Conservation (phyloP, 2,797 vertebrate species). For the Rhinoraja longicauda region DNA sequence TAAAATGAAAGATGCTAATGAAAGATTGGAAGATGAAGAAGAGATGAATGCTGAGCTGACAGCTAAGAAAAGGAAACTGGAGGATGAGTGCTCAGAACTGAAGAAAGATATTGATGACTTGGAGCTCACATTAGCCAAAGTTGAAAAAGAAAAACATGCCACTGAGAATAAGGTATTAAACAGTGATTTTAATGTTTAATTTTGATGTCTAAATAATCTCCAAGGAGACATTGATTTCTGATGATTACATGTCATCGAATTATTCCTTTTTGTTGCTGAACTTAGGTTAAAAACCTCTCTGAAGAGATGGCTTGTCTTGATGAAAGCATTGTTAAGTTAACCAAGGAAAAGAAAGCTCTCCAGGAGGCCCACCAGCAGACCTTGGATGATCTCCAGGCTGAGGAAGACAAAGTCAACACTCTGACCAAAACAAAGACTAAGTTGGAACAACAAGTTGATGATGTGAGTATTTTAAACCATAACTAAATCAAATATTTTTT, state of each 20-base stretch:
- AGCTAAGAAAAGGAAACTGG: conserved; percentile 77
- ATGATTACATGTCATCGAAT: too few species aligned
- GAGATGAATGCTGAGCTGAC: conserved; percentile 77
- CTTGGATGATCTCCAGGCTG: conserved; percentile 74
- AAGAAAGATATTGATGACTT: conserved; percentile 83
- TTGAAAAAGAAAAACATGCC: conserved; percentile 82
- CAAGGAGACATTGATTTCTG: not conserved
- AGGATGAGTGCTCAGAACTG: conserved; percentile 75
- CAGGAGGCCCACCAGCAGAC: conserved; percentile 78
- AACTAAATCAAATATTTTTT: not conserved
- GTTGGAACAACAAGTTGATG: conserved; percentile 41
- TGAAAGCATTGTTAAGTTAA: conserved; percentile 63
- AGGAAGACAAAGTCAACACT: conserved; percentile 70
- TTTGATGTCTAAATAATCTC: not conserved
- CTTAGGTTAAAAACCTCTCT: conserved; percentile 74
- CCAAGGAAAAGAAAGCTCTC: conserved; percentile 72
- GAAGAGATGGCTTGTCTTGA: conserved; percentile 69
- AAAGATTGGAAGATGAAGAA: conserved; percentile 74
- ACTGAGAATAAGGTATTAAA: conserved; percentile 70
- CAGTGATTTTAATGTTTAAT: not conserved
- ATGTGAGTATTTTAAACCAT: not conserved
- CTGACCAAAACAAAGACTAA: conserved; percentile 41
- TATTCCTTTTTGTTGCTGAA: not conserved
- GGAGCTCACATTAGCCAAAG: conserved; percentile 78
- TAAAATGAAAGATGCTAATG: conserved; percentile 69